Percentiles rank a stretch among this genome's conserved stretches.
phyloP scores from a whole-genome alignment of 64 coral and sea anemone genomes.

The Actinia equina region DNA sequence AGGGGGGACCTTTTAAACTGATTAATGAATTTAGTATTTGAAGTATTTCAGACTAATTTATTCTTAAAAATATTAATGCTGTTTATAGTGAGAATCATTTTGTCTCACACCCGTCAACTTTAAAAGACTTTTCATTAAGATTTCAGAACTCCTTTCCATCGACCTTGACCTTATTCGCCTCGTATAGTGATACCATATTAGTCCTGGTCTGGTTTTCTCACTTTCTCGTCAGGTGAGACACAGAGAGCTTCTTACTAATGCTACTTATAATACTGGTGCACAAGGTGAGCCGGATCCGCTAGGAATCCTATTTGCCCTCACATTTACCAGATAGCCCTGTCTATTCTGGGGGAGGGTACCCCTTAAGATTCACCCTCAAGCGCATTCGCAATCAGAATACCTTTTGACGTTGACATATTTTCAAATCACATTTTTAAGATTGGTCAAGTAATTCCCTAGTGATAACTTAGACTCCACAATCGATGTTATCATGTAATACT shows the following conservation, averaged over 20 bases:
- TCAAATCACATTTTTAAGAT: neutral
- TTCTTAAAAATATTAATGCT: too few species aligned
- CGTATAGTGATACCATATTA: neutral
- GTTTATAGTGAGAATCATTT: neutral
- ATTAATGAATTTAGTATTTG: too few species aligned
- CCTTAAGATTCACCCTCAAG: neutral
- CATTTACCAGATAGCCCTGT: neutral
- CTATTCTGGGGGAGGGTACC: neutral
- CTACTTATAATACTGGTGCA: neutral
- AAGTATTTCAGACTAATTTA: too few species aligned
- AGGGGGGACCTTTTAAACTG: too few species aligned
- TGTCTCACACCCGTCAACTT: neutral
- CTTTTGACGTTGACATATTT: neutral
- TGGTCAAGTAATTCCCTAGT: neutral
- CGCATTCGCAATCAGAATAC: neutral
- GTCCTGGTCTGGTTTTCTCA: neutral
- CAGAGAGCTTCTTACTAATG: neutral
- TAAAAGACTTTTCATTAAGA: neutral
- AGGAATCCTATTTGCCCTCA: neutral
- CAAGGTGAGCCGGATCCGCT: constrained; percentile 3
- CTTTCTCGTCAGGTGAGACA: neutral
- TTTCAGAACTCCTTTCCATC: neutral
- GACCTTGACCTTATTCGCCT: neutral
- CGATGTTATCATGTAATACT: neutral
- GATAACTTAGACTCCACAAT: neutral